Percentiles rank a stretch among this genome's conserved stretches.
Conservation (phyloP, 2,888 invertebrate species). For the Venustoraphidia nigricollis region DNA sequence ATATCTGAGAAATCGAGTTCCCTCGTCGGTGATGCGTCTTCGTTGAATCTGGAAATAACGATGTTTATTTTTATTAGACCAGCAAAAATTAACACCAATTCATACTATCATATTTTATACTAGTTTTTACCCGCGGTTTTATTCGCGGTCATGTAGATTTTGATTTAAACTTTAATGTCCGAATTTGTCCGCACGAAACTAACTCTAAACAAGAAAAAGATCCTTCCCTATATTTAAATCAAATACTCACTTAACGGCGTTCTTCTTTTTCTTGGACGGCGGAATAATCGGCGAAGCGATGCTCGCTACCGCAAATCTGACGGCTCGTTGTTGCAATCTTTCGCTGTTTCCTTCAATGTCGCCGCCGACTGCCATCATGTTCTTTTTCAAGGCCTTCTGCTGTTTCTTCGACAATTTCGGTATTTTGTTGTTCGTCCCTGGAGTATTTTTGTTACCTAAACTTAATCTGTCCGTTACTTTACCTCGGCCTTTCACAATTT, state of each 20-base stretch:
- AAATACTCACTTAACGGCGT: not conserved
- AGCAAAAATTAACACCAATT: too few species aligned
- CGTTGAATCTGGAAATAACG: conserved; percentile 24
- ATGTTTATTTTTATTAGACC: not conserved
- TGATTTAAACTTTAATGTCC: too few species aligned
- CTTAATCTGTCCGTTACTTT: conserved; percentile 43
- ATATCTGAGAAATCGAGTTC: conserved; percentile 74
- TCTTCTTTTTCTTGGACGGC: not conserved
- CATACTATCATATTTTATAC: too few species aligned
- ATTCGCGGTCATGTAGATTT: too few species aligned
- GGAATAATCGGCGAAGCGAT: conserved; percentile 2
- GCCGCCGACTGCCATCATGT: conserved; percentile 10
- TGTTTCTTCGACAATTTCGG: conserved; percentile 27
- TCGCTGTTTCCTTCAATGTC: conserved; percentile 58
- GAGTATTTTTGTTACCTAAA: conserved; percentile 24
- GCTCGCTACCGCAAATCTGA: conserved; percentile 43
- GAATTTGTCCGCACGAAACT: too few species aligned
- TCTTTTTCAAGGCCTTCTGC: conserved; percentile 25
- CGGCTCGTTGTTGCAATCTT: conserved; percentile 75
- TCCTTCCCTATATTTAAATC: too few species aligned
- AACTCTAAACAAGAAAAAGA: too few species aligned
- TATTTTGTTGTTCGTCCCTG: conserved; percentile 23
- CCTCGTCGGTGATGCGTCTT: conserved; percentile 37
- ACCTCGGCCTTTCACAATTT: conserved; percentile 23
- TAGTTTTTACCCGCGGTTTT: too few species aligned